These are phyloP conservation scores for Falco berigora DNA, from an alignment of 2,797 vertebrate genomes.

Conservation along the genomic window DNA sequence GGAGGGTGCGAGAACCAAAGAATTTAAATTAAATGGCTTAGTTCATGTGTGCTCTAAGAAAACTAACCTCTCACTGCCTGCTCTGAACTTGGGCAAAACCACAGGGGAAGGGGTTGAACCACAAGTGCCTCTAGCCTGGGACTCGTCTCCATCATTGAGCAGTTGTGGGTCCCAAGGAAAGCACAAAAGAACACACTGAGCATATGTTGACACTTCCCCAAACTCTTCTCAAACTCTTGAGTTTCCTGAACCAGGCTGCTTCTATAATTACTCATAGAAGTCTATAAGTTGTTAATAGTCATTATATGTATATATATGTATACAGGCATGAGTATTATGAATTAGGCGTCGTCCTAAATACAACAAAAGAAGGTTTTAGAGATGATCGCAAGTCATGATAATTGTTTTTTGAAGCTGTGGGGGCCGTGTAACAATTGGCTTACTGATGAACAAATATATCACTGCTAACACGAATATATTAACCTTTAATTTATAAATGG, in stretches of 20 bases:
- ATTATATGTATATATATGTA: neutral
- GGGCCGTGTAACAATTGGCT: neutral
- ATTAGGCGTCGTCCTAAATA: neutral
- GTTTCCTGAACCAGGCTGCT: neutral
- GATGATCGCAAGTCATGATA: neutral
- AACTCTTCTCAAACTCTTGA: neutral
- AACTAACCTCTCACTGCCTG: neutral
- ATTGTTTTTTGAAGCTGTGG: conserved; percentile 17
- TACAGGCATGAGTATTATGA: neutral
- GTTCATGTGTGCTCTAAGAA: neutral
- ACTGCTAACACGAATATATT: conserved; percentile 11
- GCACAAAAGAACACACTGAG: neutral
- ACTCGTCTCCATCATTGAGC: neutral
- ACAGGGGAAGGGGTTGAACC: neutral
- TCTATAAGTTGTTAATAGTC: neutral
- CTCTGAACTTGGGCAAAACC: neutral
- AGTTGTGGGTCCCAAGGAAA: neutral
- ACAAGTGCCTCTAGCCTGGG: neutral
- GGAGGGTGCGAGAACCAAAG: neutral
- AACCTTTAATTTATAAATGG: conserved; percentile 49
- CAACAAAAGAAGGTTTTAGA: neutral
- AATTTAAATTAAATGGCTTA: neutral
- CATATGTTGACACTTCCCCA: neutral
- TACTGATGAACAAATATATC: conserved; percentile 1
- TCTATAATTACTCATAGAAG: neutral